Evolutionary conservation across 2,888 invertebrate species (phyloP).

Genomic region (Tupiocoris notatus): DNA sequence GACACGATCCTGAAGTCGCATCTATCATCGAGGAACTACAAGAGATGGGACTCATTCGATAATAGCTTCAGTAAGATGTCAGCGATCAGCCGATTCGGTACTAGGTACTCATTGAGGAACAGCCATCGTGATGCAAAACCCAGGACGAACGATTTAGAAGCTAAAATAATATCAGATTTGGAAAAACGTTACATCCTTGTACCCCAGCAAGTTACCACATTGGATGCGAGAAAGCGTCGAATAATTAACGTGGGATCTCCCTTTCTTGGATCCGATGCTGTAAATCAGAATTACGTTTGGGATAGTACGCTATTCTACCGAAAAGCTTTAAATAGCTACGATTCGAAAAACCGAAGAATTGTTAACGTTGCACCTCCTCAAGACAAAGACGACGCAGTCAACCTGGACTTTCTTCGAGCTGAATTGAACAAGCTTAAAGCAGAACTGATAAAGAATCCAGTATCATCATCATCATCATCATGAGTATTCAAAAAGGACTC

Average conservation of each 20-base stretch:
- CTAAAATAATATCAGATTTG: neutral
- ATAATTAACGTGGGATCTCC: neutral
- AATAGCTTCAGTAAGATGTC: neutral
- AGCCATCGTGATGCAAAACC: neutral
- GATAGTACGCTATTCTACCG: neutral
- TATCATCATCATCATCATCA: neutral
- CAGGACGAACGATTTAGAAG: neutral
- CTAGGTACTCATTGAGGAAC: neutral
- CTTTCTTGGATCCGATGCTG: neutral
- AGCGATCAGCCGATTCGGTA: neutral
- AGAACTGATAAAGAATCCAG: neutral
- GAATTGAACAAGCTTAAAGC: neutral
- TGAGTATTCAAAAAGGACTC: neutral
- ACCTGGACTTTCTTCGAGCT: neutral
- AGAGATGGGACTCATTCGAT: neutral
- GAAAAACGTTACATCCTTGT: neutral
- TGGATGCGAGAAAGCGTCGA: neutral
- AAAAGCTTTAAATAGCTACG: neutral
- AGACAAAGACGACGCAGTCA: neutral
- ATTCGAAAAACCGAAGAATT: slow-evolving; percentile 5
- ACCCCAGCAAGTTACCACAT: neutral
- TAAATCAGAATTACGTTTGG: neutral
- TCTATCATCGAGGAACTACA: slow-evolving; percentile 1
- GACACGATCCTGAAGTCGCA: neutral
- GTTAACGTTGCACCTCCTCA: neutral